Percentiles rank a stretch among this genome's conserved stretches.
Conservation (phyloP, 2,888 invertebrate species). For the Aricia artaxerxes region DNA sequence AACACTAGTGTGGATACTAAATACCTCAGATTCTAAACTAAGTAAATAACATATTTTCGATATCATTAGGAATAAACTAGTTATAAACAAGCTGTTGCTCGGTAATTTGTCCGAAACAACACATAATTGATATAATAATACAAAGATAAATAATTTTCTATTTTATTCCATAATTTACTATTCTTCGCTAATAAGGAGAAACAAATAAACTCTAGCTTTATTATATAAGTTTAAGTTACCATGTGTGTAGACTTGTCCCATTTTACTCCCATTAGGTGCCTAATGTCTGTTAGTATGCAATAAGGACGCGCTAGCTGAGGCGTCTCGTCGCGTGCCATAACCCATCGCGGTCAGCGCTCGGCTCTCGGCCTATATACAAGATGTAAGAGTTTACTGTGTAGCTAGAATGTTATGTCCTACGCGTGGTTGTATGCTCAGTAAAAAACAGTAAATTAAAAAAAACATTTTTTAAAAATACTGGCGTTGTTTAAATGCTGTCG, state of each 20-base stretch:
- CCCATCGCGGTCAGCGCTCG: constrained; percentile 19
- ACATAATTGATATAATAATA: too few relatives aligned
- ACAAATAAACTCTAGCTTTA: too few relatives aligned
- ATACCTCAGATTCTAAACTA: too few relatives aligned
- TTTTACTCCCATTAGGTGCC: neutral
- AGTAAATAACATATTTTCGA: too few relatives aligned
- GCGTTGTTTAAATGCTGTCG: neutral
- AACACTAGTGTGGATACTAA: too few relatives aligned
- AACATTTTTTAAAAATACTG: neutral
- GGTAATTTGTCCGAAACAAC: too few relatives aligned
- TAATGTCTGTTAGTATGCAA: neutral
- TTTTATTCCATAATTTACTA: too few relatives aligned
- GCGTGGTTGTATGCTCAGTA: neutral
- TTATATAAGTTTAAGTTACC: too few relatives aligned
- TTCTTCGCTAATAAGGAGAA: too few relatives aligned
- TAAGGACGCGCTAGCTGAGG: neutral
- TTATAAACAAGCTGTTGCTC: too few relatives aligned
- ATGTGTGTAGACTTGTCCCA: neutral
- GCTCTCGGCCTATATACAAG: constrained; percentile 6
- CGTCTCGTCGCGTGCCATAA: constrained; percentile 9
- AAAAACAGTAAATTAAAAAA: neutral
- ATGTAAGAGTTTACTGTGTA: neutral
- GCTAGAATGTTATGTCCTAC: neutral
- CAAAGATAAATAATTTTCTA: too few relatives aligned
- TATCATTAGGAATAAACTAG: too few relatives aligned